A percentile compares a stretch with the other conserved stretches of the same genome.
phyloP scores from a whole-genome alignment of 2,113 vertebrate species.

The Cebus imitator region DNA sequence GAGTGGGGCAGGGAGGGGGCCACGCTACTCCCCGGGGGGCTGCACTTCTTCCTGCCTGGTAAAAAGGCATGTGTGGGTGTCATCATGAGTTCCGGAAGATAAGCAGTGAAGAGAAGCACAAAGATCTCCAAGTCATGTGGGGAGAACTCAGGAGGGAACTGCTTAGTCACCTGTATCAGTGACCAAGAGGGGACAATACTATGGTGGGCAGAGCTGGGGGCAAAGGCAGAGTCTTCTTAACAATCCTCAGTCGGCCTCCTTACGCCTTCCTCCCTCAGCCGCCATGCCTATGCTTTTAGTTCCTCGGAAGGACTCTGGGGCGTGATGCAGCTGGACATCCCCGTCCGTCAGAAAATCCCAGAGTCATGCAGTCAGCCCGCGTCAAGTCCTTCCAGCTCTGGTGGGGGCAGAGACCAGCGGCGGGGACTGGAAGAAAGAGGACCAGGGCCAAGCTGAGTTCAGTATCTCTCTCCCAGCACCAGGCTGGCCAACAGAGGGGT shows the following conservation, averaged over 20 bases:
- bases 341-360: not conserved
- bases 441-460: not conserved
- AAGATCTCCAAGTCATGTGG: not conserved
- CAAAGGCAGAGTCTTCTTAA: rapidly evolving
- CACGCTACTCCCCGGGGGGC: rapidly evolving
- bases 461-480: too few species aligned
- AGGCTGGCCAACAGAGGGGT: not conserved
- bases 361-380: rapidly evolving
- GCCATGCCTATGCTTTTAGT: rapidly evolving
- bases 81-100: not conserved
- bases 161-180: rapidly evolving
- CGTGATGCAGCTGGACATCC: not conserved
- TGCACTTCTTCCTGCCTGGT: rapidly evolving
- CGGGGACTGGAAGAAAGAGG: not conserved
- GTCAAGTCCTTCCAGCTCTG: not conserved
- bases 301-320: not conserved
- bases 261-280: rapidly evolving
- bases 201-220: not conserved
- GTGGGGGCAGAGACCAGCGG: not conserved
- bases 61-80: rapidly evolving
- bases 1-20: not conserved
- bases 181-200: not conserved
- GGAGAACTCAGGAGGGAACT: not conserved
- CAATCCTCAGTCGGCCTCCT: not conserved
- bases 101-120: not conserved